Percentiles rank a stretch among this genome's conserved stretches.
Conservation (phyloP, 1,140 invertebrate species). For the Brachionus angularis region DNA sequence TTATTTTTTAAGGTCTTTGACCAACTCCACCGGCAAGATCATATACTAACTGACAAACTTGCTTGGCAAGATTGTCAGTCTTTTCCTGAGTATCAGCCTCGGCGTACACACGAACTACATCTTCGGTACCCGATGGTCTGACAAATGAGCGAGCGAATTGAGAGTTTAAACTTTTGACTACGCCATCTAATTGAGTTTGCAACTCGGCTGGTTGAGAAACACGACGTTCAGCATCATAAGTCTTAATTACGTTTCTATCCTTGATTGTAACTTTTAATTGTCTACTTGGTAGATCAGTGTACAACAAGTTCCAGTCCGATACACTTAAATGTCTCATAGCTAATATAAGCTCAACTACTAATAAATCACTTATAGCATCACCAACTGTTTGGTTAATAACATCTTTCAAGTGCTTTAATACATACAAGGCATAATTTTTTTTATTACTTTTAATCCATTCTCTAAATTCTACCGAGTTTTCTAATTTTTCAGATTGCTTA, state of each 20-base stretch:
- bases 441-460: conserved; percentile 49
- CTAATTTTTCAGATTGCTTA: conserved; percentile 24
- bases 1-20: conserved; percentile 50
- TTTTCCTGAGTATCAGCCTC: conserved; percentile 72
- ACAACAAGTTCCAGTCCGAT: conserved; percentile 71
- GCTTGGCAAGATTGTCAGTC: conserved; percentile 66
- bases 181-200: conserved; percentile 72
- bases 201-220: conserved; percentile 74
- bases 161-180: conserved; percentile 65
- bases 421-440: conserved; percentile 45
- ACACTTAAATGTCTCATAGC: conserved; percentile 72
- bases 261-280: conserved; percentile 55
- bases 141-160: conserved; percentile 77
- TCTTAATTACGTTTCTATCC: conserved; percentile 77
- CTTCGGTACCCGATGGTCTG: conserved; percentile 93
- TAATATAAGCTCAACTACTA: conserved; percentile 86
- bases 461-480: conserved; percentile 44
- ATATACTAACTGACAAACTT: conserved; percentile 73
- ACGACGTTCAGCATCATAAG: conserved; percentile 75
- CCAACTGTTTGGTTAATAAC: conserved; percentile 87
- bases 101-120: conserved; percentile 89
- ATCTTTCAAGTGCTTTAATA: conserved; percentile 39
- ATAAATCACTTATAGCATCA: conserved; percentile 90
- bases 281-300: conserved; percentile 66
- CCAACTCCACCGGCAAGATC: conserved; percentile 71